These are phyloP conservation scores for Corythornis vintsioides DNA, from an alignment of 2,113 vertebrate species.

Conservation along the genomic window DNA sequence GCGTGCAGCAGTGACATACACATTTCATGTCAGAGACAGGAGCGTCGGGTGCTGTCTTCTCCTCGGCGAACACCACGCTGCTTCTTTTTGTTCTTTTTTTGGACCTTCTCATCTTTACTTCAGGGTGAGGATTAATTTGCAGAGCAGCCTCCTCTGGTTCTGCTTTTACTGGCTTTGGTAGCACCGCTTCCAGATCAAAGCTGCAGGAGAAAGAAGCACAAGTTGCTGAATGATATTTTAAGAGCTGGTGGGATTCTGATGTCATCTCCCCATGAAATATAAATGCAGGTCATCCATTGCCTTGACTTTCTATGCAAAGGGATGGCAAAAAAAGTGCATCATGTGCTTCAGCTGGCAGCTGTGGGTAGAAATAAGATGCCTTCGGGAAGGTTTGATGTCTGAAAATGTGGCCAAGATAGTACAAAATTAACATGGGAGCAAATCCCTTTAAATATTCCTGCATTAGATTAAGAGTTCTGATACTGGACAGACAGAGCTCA, in stretches of 20 bases:
- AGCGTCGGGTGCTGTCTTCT: slow-evolving; percentile 77
- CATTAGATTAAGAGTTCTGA: neutral
- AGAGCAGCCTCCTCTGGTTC: slow-evolving; percentile 77
- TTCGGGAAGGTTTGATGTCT: neutral
- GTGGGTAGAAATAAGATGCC: neutral
- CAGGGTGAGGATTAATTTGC: slow-evolving; percentile 76
- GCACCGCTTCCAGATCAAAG: slow-evolving; percentile 72
- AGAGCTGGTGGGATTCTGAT: neutral
- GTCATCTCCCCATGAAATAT: slow-evolving; percentile 30
- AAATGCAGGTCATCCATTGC: slow-evolving; percentile 16
- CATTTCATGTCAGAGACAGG: slow-evolving; percentile 71
- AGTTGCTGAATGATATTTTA: slow-evolving; percentile 6
- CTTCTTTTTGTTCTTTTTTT: slow-evolving; percentile 92
- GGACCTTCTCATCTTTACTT: slow-evolving; percentile 90
- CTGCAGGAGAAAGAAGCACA: slow-evolving; percentile 31
- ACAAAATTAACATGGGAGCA: neutral
- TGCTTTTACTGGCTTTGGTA: slow-evolving; percentile 75
- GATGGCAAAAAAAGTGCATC: neutral
- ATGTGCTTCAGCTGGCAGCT: neutral
- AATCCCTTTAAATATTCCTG: neutral
- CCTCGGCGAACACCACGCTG: slow-evolving; percentile 92
- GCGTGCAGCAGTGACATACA: slow-evolving; percentile 50
- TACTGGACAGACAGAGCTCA: neutral
- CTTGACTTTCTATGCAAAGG: neutral
- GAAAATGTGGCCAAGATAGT: neutral